Evolutionary conservation across 2,113 vertebrate species (phyloP).

Genomic region (Syngnathus typhle): DNA sequence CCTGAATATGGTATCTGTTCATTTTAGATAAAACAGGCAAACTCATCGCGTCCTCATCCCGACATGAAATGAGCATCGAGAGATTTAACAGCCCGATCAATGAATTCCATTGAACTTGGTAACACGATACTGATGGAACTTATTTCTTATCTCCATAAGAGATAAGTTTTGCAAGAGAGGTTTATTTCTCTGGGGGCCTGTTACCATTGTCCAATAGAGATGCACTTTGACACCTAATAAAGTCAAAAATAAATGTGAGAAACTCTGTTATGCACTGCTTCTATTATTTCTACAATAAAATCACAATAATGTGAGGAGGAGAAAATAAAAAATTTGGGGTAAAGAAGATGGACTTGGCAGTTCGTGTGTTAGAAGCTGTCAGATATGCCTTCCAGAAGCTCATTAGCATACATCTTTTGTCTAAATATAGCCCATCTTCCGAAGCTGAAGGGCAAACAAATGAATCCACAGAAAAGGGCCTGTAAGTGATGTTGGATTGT

Average conservation of each 20-base stretch:
- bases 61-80: conserved; percentile 2
- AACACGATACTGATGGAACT: conserved; percentile 13
- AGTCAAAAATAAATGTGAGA: too few relatives aligned
- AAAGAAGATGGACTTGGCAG: conserved; percentile 60
- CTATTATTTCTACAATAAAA: conserved; percentile 28
- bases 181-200: conserved; percentile 3
- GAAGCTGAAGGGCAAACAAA: conserved; percentile 59
- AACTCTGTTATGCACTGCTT: conserved; percentile 19
- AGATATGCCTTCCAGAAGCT: conserved; percentile 60
- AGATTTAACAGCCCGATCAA: conserved; percentile 12
- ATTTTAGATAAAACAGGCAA: conserved; percentile 40
- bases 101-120: conserved; percentile 9
- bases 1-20: conserved; percentile 33
- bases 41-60: background rate
- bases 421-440: conserved; percentile 65
- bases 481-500: conserved; percentile 38
- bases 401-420: conserved; percentile 62
- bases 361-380: conserved; percentile 43
- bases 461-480: conserved; percentile 31
- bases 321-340: conserved; percentile 31
- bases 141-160: conserved; percentile 19
- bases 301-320: conserved; percentile 12
- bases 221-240: conserved; percentile 6
- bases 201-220: conserved; percentile 26
- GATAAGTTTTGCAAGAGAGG: conserved; percentile 22